phyloP scores from a whole-genome alignment of 30 jellyfish, hydroid and myxozoan species.

The Aurelia sp. region DNA sequence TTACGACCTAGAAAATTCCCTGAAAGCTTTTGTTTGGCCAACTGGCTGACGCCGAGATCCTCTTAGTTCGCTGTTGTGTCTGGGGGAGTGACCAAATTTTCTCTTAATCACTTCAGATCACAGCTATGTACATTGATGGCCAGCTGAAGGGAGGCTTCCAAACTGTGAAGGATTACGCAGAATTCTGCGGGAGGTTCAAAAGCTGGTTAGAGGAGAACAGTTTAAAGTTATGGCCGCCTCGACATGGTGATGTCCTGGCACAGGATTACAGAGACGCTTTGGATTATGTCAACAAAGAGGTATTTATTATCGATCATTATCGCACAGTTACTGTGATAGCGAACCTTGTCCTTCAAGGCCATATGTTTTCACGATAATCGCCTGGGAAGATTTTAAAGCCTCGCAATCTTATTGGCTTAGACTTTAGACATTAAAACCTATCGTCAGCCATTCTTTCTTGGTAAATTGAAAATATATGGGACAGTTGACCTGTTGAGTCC shows the following conservation, averaged over 20 bases:
- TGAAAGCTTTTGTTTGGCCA: background rate
- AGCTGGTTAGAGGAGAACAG: constrained; percentile 93
- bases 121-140: constrained; percentile 98
- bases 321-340: background rate
- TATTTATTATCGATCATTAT: constrained; percentile 26
- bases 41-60: constrained; percentile 19
- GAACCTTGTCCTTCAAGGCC: background rate
- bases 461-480: too few species aligned
- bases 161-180: constrained; percentile 95
- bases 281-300: constrained; percentile 92
- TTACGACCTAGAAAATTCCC: too few species aligned
- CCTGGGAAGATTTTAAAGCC: too few species aligned
- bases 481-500: too few species aligned
- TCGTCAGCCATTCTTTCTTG: too few species aligned
- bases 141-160: constrained; percentile 97
- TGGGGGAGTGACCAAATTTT: constrained; percentile 6
- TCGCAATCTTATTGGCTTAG: too few species aligned
- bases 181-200: constrained; percentile 89
- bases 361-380: background rate
- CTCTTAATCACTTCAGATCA: constrained; percentile 70
- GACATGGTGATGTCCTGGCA: constrained; percentile 88
- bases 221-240: constrained; percentile 91
- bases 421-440: too few species aligned
- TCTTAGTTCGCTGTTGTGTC: constrained; percentile 7
- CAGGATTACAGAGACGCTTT: constrained; percentile 95